phyloP scores from a whole-genome alignment of 2,888 invertebrate species.

The Eupithecia inturbata region DNA sequence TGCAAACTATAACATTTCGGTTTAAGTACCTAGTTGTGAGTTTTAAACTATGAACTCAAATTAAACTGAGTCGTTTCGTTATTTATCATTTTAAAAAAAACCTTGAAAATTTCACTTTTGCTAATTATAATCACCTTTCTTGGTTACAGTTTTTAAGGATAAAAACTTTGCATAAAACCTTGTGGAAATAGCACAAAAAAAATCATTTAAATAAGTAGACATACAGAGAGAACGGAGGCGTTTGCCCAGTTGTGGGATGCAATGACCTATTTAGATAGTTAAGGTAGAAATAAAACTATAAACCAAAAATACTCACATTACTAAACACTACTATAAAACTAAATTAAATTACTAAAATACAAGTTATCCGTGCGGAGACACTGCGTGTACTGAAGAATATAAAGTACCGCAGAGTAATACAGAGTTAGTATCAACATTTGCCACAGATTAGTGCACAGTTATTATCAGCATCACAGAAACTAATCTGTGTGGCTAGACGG shows the following conservation, averaged over 20 bases:
- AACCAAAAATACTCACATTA: constrained; percentile 40
- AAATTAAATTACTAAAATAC: constrained; percentile 34
- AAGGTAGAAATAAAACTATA: neutral
- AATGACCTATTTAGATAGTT: neutral
- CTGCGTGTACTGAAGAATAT: constrained; percentile 21
- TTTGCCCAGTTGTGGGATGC: neutral
- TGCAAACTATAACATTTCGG: no score
- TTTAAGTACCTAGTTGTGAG: no score
- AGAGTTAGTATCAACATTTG: constrained; percentile 6
- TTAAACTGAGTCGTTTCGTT: no score
- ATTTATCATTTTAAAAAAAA: no score
- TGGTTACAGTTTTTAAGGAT: no score
- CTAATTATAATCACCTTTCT: no score
- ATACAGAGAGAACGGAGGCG: neutral
- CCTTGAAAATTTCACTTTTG: no score
- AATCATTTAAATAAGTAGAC: no score
- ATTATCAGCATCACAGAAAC: constrained; percentile 8
- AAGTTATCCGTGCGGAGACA: constrained; percentile 19
- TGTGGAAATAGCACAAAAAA: no score
- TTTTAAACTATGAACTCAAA: no score
- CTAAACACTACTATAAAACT: constrained; percentile 28
- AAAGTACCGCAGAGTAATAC: constrained; percentile 8
- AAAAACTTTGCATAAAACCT: no score
- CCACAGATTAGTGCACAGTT: constrained; percentile 7
- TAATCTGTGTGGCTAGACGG: neutral